A percentile compares a stretch with the other conserved stretches of the same genome.
Evolutionary conservation across 2,113 vertebrate species (phyloP).

Genomic region (Nycticryphes semicollaris): DNA sequence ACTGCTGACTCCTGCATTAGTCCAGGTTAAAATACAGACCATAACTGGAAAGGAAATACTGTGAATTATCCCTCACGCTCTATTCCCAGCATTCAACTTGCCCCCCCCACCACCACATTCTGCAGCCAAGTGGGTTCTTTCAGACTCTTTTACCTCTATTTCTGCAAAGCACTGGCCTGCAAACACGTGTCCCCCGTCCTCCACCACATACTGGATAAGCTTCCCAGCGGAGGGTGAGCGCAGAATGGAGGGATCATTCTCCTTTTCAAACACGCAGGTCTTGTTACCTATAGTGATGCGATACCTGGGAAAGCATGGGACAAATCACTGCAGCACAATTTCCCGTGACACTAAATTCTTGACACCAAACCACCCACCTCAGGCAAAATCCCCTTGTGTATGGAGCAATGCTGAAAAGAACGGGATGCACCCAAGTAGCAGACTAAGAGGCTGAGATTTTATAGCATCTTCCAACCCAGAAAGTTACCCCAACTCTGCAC

Average conservation of each 20-base stretch:
- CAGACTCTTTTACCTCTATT: slow-evolving; percentile 85
- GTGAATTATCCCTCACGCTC: neutral
- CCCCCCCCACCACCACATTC: neutral
- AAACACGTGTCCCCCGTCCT: slow-evolving; percentile 97
- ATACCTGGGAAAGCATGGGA: slow-evolving; percentile 75
- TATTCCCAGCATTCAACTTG: neutral
- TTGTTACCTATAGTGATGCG: slow-evolving; percentile 99
- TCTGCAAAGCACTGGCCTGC: slow-evolving; percentile 95
- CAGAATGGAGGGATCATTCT: slow-evolving; percentile 95
- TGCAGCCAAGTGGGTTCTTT: neutral
- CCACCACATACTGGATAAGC: slow-evolving; percentile 94
- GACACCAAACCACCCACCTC: neutral
- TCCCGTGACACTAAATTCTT: neutral
- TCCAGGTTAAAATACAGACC: neutral
- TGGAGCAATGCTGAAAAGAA: neutral
- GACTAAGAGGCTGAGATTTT: neutral
- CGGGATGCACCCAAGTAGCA: neutral
- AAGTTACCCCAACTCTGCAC: neutral
- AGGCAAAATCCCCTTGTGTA: neutral
- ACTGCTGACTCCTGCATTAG: neutral
- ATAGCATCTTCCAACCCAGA: neutral
- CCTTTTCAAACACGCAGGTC: slow-evolving; percentile 98
- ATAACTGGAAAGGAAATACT: neutral
- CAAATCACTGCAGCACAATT: neutral
- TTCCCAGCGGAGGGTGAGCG: slow-evolving; percentile 95